phyloP scores from a whole-genome alignment of 2,797 vertebrate species.

The Smutsia temminckii region DNA sequence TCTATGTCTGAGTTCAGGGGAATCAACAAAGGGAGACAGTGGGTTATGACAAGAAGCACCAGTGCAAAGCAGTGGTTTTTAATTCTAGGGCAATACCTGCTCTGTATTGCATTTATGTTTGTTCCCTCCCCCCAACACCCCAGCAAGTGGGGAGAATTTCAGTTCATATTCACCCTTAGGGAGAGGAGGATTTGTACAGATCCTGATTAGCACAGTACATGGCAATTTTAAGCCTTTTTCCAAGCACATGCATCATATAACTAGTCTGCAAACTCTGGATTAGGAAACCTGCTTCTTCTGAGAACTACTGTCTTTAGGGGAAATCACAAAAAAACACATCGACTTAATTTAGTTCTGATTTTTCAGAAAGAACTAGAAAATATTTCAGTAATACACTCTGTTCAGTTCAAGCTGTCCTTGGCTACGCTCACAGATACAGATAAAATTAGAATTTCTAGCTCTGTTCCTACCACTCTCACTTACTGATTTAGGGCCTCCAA shows the following conservation, averaged over 20 bases:
- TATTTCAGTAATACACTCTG: not conserved
- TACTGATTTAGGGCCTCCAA: not conserved
- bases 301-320: not conserved
- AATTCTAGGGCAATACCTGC: not conserved
- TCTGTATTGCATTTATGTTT: not conserved
- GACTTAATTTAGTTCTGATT: not conserved
- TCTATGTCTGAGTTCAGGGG: not conserved
- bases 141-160: not conserved
- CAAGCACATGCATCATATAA: not conserved
- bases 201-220: not conserved
- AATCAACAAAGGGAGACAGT: not conserved
- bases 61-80: not conserved
- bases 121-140: not conserved
- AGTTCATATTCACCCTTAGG: not conserved
- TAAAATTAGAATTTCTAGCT: not conserved
- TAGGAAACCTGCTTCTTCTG: conserved; percentile 18
- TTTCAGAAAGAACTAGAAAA: conserved; percentile 31
- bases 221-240: conserved; percentile 18
- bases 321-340: not conserved
- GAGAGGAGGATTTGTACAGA: conserved; percentile 21
- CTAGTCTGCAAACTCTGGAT: not conserved
- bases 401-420: not conserved
- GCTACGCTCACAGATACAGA: not conserved
- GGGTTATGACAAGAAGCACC: not conserved
- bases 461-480: not conserved